Conservation (phyloP, 2,113 vertebrate genomes). For the Polypterus bichir region DNA sequence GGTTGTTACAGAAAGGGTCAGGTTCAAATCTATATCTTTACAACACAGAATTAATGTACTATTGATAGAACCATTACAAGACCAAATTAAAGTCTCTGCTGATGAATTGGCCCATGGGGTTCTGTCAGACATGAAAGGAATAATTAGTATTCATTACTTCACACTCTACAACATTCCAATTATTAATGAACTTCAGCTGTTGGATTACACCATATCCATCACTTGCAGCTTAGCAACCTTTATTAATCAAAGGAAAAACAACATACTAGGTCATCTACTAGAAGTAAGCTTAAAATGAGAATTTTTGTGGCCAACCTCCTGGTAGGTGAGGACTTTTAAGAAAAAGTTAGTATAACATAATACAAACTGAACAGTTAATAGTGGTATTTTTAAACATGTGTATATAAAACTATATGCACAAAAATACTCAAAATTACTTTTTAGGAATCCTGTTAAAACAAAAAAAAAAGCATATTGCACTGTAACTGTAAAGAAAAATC, state of each 20-base stretch:
- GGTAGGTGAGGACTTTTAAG: too few relatives aligned
- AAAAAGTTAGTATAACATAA: too few relatives aligned
- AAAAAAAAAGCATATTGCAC: too few relatives aligned
- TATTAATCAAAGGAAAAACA: slow-evolving; percentile 67
- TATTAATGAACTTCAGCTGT: slow-evolving; percentile 99
- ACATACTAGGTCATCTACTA: slow-evolving; percentile 47
- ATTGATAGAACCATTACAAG: slow-evolving; percentile 99
- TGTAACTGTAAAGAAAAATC: too few relatives aligned
- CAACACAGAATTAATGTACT: slow-evolving; percentile 97
- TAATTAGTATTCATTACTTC: slow-evolving; percentile 99
- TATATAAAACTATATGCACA: too few relatives aligned
- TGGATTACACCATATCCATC: slow-evolving; percentile 81
- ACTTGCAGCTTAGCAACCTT: slow-evolving; percentile 59
- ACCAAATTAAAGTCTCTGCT: slow-evolving; percentile 98
- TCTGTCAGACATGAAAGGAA: slow-evolving; percentile 93
- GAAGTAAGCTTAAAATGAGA: slow-evolving; percentile 56
- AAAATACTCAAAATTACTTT: too few relatives aligned
- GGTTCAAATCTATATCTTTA: slow-evolving; percentile 96
- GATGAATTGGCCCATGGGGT: slow-evolving; percentile 92
- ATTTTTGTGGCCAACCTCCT: slow-evolving; percentile 15
- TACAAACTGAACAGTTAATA: too few relatives aligned
- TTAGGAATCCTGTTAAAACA: too few relatives aligned
- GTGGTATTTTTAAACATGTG: too few relatives aligned
- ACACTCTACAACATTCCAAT: slow-evolving; percentile 97
- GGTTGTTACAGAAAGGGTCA: slow-evolving; percentile 67